Percentiles rank a stretch among this genome's conserved stretches.
Evolutionary conservation across 37 sponge, comb jelly and placozoan species (phyloP).

Genomic region (Hexactinellida sp.): DNA sequence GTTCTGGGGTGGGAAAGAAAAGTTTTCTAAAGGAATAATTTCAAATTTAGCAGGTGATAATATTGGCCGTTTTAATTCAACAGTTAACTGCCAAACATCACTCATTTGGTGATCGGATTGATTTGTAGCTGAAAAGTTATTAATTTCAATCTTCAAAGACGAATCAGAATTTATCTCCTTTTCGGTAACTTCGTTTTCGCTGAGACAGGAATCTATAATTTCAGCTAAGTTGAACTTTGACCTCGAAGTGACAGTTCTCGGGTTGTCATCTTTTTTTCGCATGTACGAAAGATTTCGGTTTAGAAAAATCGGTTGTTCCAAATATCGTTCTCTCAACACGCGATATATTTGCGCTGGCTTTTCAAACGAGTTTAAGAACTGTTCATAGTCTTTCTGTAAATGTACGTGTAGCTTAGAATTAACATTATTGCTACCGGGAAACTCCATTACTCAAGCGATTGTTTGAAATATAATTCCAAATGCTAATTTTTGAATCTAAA

Average conservation of each 20-base stretch:
- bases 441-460: background rate
- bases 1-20: background rate
- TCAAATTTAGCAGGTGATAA: background rate
- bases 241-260: background rate
- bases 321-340: background rate
- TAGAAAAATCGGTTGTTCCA: constrained; percentile 43
- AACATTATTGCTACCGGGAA: background rate
- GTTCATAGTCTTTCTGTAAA: background rate
- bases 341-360: background rate
- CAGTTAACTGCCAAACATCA: background rate
- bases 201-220: background rate
- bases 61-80: background rate
- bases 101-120: background rate
- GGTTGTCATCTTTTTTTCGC: constrained; percentile 20
- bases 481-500: background rate
- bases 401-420: constrained; percentile 3
- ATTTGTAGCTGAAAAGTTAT: background rate
- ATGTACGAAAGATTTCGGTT: constrained; percentile 50
- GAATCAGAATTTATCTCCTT: background rate
- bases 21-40: background rate
- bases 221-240: background rate
- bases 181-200: background rate
- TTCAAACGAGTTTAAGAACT: constrained; percentile 7
- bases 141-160: background rate
- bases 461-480: background rate